Conservation (phyloP, 2,113 vertebrate genomes). For the Myodes glareolus region DNA sequence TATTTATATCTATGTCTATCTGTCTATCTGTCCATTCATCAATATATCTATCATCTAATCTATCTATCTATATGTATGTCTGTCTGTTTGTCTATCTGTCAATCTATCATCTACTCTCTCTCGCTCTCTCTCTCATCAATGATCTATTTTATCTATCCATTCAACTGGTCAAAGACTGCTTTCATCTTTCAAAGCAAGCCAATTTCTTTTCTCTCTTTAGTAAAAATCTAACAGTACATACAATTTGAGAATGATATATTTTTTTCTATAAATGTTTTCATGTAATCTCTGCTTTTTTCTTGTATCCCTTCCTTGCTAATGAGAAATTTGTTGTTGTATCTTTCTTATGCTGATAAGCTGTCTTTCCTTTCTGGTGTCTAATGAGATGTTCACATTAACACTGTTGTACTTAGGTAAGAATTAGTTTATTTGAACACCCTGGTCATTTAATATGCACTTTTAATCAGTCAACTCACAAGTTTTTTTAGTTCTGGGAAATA, state of each 20-base stretch:
- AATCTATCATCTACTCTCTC: neutral
- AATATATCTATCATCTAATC: neutral
- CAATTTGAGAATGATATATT: conserved; percentile 25
- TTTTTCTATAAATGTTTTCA: neutral
- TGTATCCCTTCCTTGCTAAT: conserved; percentile 3
- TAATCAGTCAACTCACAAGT: neutral
- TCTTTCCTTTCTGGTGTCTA: conserved; percentile 23
- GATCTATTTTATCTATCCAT: neutral
- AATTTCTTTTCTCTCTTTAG: conserved; percentile 1
- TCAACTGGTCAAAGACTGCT: neutral
- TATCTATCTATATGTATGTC: too few species aligned
- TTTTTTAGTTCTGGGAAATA: conserved; percentile 38
- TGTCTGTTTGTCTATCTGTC: too few species aligned
- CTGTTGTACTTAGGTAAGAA: neutral
- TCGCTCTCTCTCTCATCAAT: too few species aligned
- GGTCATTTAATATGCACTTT: neutral
- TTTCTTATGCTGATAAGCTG: neutral
- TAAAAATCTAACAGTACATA: conserved; percentile 36
- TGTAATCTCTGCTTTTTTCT: neutral
- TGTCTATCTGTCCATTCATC: accelerated
- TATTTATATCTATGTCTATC: neutral
- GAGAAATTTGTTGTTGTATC: neutral
- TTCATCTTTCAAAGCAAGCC: neutral
- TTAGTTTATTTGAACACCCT: conserved; percentile 12
- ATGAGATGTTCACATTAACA: neutral